These are phyloP conservation scores for Cremastinae sp. DNA, from an alignment of 2,888 invertebrate species.

Conservation along the genomic window DNA sequence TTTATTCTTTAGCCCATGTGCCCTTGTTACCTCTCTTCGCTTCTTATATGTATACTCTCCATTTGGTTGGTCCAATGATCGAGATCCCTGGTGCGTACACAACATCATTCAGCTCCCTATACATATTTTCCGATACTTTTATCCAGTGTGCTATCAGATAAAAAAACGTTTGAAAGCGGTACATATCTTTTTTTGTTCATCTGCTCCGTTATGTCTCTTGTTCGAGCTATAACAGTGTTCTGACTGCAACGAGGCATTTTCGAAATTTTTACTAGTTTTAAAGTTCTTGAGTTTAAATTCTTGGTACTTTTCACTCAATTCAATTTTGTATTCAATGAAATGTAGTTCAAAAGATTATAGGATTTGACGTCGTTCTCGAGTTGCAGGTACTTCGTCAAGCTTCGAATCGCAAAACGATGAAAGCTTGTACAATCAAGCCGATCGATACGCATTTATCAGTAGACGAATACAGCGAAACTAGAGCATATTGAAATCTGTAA, in stretches of 20 bases:
- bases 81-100: constrained; percentile 11
- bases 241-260: not conserved
- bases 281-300: constrained; percentile 3
- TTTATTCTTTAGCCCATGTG: not conserved
- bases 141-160: not conserved
- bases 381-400: not conserved
- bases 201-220: not conserved
- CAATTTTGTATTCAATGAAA: too few relatives aligned
- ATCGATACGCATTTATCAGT: too few relatives aligned
- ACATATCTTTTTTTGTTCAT: not conserved
- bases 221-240: constrained; percentile 3
- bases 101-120: constrained; percentile 30
- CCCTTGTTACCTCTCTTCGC: not conserved
- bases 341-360: constrained; percentile 7
- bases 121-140: constrained; percentile 11
- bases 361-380: not conserved
- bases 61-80: constrained; percentile 16
- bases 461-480: too few relatives aligned
- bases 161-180: constrained; percentile 27
- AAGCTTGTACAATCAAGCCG: not conserved
- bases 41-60: constrained; percentile 7
- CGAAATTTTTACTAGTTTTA: too few relatives aligned
- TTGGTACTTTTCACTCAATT: not conserved
- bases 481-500: too few relatives aligned
- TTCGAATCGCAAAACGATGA: not conserved